Base-by-base conservation (phyloP, 2,797 vertebrate genomes). In the Lates japonicus region DNA sequence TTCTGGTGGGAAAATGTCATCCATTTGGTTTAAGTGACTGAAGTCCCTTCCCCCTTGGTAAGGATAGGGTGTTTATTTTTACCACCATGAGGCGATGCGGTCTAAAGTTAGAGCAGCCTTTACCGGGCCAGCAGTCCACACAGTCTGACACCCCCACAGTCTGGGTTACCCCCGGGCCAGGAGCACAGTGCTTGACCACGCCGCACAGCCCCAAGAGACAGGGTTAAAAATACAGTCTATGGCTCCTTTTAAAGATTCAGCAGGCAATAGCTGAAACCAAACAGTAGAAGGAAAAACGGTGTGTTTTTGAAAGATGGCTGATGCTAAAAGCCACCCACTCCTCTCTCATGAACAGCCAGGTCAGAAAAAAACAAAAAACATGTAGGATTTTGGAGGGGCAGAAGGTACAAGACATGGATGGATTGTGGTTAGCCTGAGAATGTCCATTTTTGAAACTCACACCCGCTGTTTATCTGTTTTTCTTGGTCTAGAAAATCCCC, bases 211-310 rank as follows among this genome's bases (percentile, higher is more conserved):
- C 89, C 90, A 37, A 82, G 92, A 91, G 92, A 93, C 91, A 82
- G 74, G 87, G 92, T 90, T 96, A 95, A 93, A 95, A 95, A 95
- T 95, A 95, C 70, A 87, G 80, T 68, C 63, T 25, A 78, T 68
- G 76, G 89, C 91, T 93, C 91, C 90, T 92, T 95, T 94, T 94
- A 94, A 93, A 95, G 92, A 87, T 94, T 92, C 89, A 88, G 74
- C 89, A 66, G 83, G 86, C 90, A 82, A 77, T 81, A 68, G 87
- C 81, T 78, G 73, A 86, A 89, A 90, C 80, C 83, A 89, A 88
- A 90, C 85, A 85, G 89, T 48, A 63, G 82, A 90, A 88, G 79
- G 91, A 90, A 94, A 29, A 95, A 90, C 69, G 81, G 82, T 79
- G 82, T 80, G 81, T 91, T 94, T 93, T 86, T 82, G 74, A 91